Evolutionary conservation across 2,113 vertebrate species (phyloP).

Genomic region (Podocnemis expansa): DNA sequence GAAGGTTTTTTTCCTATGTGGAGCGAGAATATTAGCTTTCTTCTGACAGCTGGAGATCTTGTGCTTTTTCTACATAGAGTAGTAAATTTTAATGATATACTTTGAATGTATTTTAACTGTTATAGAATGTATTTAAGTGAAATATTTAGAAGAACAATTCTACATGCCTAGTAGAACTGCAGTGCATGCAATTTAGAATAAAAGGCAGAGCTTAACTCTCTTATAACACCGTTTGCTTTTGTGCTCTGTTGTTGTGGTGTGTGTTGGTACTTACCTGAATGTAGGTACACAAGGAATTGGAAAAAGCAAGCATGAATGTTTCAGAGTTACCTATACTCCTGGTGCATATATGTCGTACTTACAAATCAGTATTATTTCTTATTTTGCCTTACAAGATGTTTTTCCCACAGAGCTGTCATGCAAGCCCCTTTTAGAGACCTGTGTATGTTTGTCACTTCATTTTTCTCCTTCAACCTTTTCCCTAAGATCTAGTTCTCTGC

Average conservation of each 20-base stretch:
- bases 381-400: not conserved
- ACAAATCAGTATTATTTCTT: accelerated
- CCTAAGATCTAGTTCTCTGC: not conserved
- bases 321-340: too few species aligned
- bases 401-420: accelerated
- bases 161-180: accelerated
- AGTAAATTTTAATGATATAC: accelerated
- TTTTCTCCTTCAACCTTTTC: not conserved
- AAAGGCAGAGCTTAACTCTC: not conserved
- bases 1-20: not conserved
- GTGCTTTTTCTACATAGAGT: accelerated
- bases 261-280: accelerated
- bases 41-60: not conserved
- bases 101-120: not conserved
- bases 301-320: accelerated
- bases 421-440: not conserved
- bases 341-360: not conserved
- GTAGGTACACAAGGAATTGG: not conserved
- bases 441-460: not conserved
- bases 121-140: not conserved
- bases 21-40: not conserved
- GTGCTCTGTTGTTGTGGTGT: not conserved
- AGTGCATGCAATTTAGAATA: accelerated
- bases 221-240: accelerated
- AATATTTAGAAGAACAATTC: not conserved